Percentiles rank a stretch among this genome's conserved stretches.
Evolutionary conservation across 1,140 invertebrate species (phyloP).

Genomic region (Heliconius hewitsoni): DNA sequence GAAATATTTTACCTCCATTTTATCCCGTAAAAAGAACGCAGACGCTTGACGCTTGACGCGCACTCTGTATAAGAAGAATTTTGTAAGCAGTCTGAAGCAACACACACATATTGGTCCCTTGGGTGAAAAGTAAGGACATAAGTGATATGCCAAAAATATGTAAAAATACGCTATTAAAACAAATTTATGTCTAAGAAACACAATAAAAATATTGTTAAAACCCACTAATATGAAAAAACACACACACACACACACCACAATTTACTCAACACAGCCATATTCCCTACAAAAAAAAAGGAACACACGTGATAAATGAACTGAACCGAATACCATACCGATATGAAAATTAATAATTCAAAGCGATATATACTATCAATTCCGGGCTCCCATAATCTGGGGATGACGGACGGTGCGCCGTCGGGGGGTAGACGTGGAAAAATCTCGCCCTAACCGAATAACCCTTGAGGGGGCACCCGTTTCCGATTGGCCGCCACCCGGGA

Average conservation of each 20-base stretch:
- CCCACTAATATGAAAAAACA: no score
- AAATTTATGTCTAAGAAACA: no score
- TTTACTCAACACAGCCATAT: neutral
- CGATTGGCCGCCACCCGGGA: conserved; percentile 76
- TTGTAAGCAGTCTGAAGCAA: no score
- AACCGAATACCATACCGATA: conserved; percentile 9
- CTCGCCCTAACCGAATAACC: conserved; percentile 74
- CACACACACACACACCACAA: neutral
- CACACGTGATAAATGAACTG: conserved; percentile 15
- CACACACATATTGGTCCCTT: no score
- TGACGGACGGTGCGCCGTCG: conserved; percentile 53
- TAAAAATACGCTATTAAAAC: no score
- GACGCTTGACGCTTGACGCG: no score
- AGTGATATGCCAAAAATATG: no score
- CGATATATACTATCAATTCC: conserved; percentile 41
- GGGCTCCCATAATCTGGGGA: conserved; percentile 56
- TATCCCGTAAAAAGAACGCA: no score
- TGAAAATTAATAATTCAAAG: conserved; percentile 42
- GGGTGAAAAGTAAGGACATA: no score
- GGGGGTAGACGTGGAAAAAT: conserved; percentile 61
- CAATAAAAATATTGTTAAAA: no score
- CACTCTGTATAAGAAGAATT: no score
- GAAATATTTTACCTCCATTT: no score
- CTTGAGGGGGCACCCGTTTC: conserved; percentile 58
- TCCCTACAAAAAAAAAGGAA: conserved; percentile 13